Base-by-base conservation (phyloP, 2,113 vertebrate genomes). In the Chrysochloris asiatica region DNA sequence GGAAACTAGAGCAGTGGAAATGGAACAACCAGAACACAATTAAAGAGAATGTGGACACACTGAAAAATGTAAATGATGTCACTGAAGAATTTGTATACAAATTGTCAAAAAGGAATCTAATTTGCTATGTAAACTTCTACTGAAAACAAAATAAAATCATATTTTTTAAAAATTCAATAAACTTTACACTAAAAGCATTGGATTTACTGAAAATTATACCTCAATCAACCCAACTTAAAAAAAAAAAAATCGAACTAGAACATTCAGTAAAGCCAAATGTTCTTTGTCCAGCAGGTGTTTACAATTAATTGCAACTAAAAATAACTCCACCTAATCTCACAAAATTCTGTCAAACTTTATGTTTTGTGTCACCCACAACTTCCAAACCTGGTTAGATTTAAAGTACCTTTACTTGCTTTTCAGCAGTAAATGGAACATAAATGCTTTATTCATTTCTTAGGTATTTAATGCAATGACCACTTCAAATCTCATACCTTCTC, bases 391-490 rank as follows among this genome's bases (percentile, higher is more conserved):
- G 36, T 38, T 38, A 67, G n/a, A 9, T 47, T 73, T 78, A 24
- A 4, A 71, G 9, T 5, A 47, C 6, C 4, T 30, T 33, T 22
- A 41, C 67, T 83, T 48, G 24, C 3, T 47, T 82, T 94, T 33
- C 73, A 16, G 13, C 75, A 80, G 4, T 28, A 86, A 81, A 69
- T 52, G 16, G 28, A 83, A 0, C 36, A 83, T 75, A 83, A 65
- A 8, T 50, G 16, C 54, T 89, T 91, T 77, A 77, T 83, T 83
- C 82, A 93, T 26, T 63, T 52, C 33, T 61, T 88, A 76, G 17
- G 22, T 48, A 72, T 71, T 83, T 82, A 73, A 56, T 21, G 12
- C 22, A 67, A 79, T 28, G 45, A 67, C 21, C 7, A 82, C 47
- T 84, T 84, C 11, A 90, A 92, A 71, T 21, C n/a, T 78, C 69